Base-by-base conservation (phyloP, 2,888 invertebrate species). In the Parthenolecanium corni region DNA sequence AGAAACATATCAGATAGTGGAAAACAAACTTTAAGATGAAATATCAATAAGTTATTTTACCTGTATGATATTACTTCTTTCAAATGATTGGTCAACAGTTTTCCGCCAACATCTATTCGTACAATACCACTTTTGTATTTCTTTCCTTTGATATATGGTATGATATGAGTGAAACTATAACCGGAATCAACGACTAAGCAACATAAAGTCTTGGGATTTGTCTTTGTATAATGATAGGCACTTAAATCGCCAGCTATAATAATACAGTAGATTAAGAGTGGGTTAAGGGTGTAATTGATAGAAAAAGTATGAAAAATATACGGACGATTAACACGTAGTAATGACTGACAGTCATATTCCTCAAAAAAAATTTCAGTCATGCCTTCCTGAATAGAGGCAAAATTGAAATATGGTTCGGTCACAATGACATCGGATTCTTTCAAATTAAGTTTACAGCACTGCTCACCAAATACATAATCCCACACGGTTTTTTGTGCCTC, bases 281-380 rank as follows among this genome's bases (percentile, higher is more conserved):
- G n/a, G n/a, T n/a, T n/a, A n/a, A n/a, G n/a, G n/a, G n/a, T n/a
- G n/a, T n/a, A n/a, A n/a, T 21, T 21, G 21, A 23, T 21, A 49
- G n/a, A 23, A 23, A 49, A 6, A 49, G 4, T 49, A 2, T 21
- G 14, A 23, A 23, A 16, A n/a, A n/a, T n/a, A n/a, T 42, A 61
- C 61, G 20, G 69, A 77, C 79, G 73, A 69, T 90, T 91, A 31
- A 86, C 82, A 67, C 88, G 80, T 56, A 88, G 76, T 54, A 96
- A 75, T 0, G 88, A 83, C 62, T 85, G 83, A 69, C 94, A 90
- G 70, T 92, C 92, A 71, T 92, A 98, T 72, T 97, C 95, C 74
- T 98, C 98, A 74, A 97, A 98, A 69, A 98, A 86, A 68, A 98
- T 89, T 75, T 99, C 97, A 47, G 89, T 86, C 77, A 91, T 86